These are phyloP conservation scores for Dendrocincla fuliginosa DNA, from an alignment of 2,797 vertebrate genomes.

Conservation along the genomic window DNA sequence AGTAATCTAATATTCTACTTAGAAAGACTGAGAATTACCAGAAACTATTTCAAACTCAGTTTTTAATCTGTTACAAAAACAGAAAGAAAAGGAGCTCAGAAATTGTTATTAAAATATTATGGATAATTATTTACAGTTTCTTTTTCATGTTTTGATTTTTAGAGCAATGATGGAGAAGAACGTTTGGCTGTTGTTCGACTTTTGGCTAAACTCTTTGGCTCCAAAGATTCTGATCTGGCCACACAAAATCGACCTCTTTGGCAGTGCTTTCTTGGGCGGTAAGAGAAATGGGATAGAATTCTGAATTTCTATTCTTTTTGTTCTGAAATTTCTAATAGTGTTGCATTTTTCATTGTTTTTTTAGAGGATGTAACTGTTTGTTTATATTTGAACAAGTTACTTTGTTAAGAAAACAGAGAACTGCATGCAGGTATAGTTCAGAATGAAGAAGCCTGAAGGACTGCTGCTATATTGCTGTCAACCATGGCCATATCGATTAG, in stretches of 20 bases:
- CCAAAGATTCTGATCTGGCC: constrained; percentile 97
- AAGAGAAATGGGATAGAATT: constrained; percentile 14
- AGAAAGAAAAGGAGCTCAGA: not conserved
- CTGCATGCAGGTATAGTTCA: not conserved
- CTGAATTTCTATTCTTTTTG: not conserved
- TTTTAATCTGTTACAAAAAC: not conserved
- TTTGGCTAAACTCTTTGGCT: constrained; percentile 95
- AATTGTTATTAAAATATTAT: not conserved
- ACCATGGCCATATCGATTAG: not conserved
- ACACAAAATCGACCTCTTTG: constrained; percentile 97
- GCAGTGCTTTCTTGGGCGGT: constrained; percentile 99
- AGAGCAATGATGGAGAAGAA: constrained; percentile 99
- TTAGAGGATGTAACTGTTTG: not conserved
- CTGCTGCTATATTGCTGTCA: not conserved
- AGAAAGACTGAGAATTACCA: not conserved
- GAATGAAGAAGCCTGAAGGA: not conserved
- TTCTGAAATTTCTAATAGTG: not conserved
- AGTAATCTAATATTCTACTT: not conserved
- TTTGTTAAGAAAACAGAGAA: not conserved
- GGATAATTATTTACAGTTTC: not conserved
- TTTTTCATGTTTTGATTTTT: constrained; percentile 33
- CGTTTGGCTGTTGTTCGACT: constrained; percentile 95
- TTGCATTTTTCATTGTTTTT: not conserved
- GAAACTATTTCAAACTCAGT: not conserved
- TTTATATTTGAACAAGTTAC: not conserved